Percentiles rank a stretch among this genome's conserved stretches.
phyloP scores from a whole-genome alignment of 2,888 invertebrate species.

The Yponomeuta cagnagella region DNA sequence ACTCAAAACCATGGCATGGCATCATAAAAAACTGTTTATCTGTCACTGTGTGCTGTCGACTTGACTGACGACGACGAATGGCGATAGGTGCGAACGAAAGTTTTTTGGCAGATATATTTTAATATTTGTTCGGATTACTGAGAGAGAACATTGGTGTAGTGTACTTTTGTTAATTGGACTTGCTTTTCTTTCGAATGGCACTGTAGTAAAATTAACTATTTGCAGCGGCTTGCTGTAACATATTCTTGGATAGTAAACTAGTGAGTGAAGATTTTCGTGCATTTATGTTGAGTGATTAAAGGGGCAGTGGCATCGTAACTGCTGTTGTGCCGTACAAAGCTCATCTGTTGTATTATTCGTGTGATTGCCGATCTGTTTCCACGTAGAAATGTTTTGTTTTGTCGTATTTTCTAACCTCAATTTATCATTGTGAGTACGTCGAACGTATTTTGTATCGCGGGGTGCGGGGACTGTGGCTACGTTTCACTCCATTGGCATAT shows the following conservation, averaged over 20 bases:
- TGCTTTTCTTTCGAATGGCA: neutral
- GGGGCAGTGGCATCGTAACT: conserved; percentile 28
- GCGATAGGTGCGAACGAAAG: conserved; percentile 24
- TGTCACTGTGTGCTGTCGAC: conserved; percentile 17
- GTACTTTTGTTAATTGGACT: neutral
- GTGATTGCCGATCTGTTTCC: conserved; percentile 41
- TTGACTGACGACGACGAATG: conserved; percentile 20
- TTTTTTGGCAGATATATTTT: conserved; percentile 10
- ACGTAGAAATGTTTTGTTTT: conserved; percentile 49
- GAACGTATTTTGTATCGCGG: conserved; percentile 45
- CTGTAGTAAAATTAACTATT: neutral
- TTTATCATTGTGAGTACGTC: conserved; percentile 64
- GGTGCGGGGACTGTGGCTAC: conserved; percentile 49
- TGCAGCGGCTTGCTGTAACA: neutral
- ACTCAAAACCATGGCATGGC: conserved; percentile 11
- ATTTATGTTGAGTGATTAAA: conserved; percentile 45
- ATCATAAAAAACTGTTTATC: conserved; percentile 10
- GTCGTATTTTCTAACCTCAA: conserved; percentile 65
- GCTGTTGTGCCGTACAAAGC: conserved; percentile 30
- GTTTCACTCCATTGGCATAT: conserved; percentile 62
- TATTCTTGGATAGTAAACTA: conserved; percentile 30
- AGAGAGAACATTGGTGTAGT: conserved; percentile 5
- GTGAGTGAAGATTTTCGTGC: conserved; percentile 44
- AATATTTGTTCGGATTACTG: conserved; percentile 12
- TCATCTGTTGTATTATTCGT: conserved; percentile 30